Base-by-base conservation (phyloP, 2,113 vertebrate species). In the Diadophis punctatus region DNA sequence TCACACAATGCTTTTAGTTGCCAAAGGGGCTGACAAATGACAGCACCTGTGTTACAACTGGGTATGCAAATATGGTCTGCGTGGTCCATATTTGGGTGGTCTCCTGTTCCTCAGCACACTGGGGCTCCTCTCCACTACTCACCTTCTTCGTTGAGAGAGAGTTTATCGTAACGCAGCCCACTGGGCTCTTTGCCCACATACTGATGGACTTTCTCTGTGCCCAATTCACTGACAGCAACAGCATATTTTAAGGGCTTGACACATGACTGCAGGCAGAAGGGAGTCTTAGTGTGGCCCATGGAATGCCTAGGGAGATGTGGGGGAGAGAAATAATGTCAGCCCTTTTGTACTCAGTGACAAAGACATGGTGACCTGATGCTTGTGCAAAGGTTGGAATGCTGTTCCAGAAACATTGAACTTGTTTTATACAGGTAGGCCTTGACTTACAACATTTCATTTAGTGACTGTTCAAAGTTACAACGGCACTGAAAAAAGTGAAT, bases 151-250 rank as follows among this genome's bases (percentile, higher is more conserved):
- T 91, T 87, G 55, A 91, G 85, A 87, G 90, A 91, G 30, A 91
- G 85, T 23, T 39, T 91, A 55, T 91, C 85, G 0, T 87, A 91
- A 51, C 84, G 85, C 55, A 87, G 84, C 46, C 90, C 85, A n/a
- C 90, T 91, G 90, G 90, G 90, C 22, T 91, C 90, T 87, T 91
- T 91, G 85, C 90, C 90, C 10, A 91, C 90, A 87, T 91, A 87
- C 6, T 91, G 84, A 87, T 91, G 90, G 30, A 87, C 85, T 25
- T 30, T 46, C n/a, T 91, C 30, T 0, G 90, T 91, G 49, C 90
- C 85, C 84, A 91, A 56, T 51, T 91, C 90, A 63, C 55, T 91
- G 43, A 91, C 85, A 39, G 90, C 55, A 12, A 91, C 10, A 0
- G 90, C 90, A 10, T 91, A 91, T 87, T 91, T 91, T n/a, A 91